A percentile compares a stretch with the other conserved stretches of the same genome.
Evolutionary conservation across 2,888 invertebrate genomes (phyloP).

Genomic region (Zeuzera pyrina): DNA sequence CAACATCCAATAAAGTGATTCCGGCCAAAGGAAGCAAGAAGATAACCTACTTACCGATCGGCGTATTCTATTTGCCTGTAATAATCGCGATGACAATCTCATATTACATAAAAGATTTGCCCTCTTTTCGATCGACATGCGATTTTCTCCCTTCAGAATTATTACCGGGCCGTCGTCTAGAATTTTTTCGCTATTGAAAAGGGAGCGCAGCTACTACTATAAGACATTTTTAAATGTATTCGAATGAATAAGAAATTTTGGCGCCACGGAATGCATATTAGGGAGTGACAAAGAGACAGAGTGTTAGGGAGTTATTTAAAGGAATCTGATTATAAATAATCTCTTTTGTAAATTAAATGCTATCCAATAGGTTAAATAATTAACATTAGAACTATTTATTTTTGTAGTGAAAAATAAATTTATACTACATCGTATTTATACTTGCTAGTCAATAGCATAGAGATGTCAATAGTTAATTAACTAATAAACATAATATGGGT

Average conservation of each 20-base stretch:
- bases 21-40: conserved; percentile 62
- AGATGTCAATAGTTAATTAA: no score
- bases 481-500: no score
- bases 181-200: conserved; percentile 65
- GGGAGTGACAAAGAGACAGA: conserved; percentile 18
- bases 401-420: no score
- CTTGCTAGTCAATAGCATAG: no score
- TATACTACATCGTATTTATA: no score
- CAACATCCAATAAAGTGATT: conserved; percentile 66
- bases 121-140: conserved; percentile 70
- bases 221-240: conserved; percentile 61
- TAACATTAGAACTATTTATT: no score
- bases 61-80: conserved; percentile 73
- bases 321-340: no score
- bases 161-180: conserved; percentile 62
- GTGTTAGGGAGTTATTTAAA: no score
- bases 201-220: conserved; percentile 47
- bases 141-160: conserved; percentile 68
- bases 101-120: conserved; percentile 73
- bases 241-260: conserved; percentile 65
- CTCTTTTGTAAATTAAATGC: no score
- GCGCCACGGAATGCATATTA: conserved; percentile 49
- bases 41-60: conserved; percentile 72
- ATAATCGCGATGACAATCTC: conserved; percentile 74
- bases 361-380: no score